Conservation (phyloP, 2,888 invertebrate species). For the Plagodis dolabraria region DNA sequence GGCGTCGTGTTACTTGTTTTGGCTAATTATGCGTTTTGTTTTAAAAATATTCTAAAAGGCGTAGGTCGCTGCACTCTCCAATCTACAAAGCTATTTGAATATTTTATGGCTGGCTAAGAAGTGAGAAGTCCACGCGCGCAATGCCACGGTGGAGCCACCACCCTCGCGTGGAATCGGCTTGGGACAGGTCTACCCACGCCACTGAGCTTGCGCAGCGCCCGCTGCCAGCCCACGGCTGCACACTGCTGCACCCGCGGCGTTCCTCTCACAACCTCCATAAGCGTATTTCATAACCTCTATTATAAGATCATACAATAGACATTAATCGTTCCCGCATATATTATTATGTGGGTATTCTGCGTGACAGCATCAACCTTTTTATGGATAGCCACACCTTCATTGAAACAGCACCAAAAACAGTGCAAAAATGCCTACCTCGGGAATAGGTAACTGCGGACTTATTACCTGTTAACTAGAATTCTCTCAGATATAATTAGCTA, state of each 20-base stretch:
- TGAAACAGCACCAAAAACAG: no score
- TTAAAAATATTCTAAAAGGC: slow-evolving; percentile 10
- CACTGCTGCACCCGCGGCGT: slow-evolving; percentile 33
- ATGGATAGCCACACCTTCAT: no score
- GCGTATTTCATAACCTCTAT: slow-evolving; percentile 22
- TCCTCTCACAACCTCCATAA: slow-evolving; percentile 35
- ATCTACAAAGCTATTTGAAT: slow-evolving; percentile 20
- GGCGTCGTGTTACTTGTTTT: slow-evolving; percentile 12
- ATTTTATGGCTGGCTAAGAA: slow-evolving; percentile 38
- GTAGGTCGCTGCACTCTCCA: slow-evolving; percentile 9
- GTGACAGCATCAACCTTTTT: no score
- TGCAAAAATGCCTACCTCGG: no score
- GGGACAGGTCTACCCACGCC: slow-evolving; percentile 60
- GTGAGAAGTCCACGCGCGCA: slow-evolving; percentile 29
- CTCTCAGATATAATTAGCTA: no score
- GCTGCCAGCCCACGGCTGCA: slow-evolving; percentile 32
- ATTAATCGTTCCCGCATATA: slow-evolving; percentile 5
- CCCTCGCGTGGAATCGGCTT: slow-evolving; percentile 30
- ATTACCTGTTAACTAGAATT: no score
- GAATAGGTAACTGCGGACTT: no score
- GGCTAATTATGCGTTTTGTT: slow-evolving; percentile 20
- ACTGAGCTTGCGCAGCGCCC: slow-evolving; percentile 13
- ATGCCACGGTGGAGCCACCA: slow-evolving; percentile 16
- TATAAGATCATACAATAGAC: slow-evolving; percentile 15
- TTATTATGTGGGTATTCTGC: neutral